phyloP scores from a whole-genome alignment of 1,140 invertebrate species.

The Aplysia californica region DNA sequence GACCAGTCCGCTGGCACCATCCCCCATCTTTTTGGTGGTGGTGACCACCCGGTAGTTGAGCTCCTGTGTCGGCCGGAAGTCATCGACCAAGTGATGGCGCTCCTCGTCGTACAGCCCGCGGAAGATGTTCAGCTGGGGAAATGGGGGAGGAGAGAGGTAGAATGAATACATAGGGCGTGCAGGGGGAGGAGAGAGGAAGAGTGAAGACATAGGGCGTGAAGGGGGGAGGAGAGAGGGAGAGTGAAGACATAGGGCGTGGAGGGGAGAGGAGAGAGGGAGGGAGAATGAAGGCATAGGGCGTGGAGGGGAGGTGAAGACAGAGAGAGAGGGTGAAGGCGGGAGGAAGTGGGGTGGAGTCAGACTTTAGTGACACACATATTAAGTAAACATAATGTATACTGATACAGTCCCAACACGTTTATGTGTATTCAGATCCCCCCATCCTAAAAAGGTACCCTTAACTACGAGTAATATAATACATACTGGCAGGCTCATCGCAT shows the following conservation, averaged over 20 bases:
- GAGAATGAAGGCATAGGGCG: not conserved
- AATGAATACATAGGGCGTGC: not conserved
- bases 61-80: conserved; percentile 42
- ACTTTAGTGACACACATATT: not conserved
- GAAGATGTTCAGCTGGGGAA: conserved; percentile 20
- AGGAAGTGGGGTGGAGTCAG: not conserved
- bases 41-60: conserved; percentile 32
- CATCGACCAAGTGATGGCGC: conserved; percentile 2
- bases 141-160: not conserved
- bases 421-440: not conserved
- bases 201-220: not conserved
- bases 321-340: not conserved
- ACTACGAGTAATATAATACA: not conserved
- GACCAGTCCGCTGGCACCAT: not conserved
- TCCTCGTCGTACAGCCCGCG: not conserved
- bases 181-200: not conserved
- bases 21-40: not conserved
- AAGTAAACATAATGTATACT: not conserved
- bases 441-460: not conserved
- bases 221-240: not conserved
- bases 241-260: not conserved
- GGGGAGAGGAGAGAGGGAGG: not conserved
- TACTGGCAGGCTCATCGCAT: not conserved
- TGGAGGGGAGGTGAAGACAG: not conserved
- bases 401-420: not conserved